Base-by-base conservation (phyloP, 2,797 vertebrate genomes). In the Leuciscus waleckii region DNA sequence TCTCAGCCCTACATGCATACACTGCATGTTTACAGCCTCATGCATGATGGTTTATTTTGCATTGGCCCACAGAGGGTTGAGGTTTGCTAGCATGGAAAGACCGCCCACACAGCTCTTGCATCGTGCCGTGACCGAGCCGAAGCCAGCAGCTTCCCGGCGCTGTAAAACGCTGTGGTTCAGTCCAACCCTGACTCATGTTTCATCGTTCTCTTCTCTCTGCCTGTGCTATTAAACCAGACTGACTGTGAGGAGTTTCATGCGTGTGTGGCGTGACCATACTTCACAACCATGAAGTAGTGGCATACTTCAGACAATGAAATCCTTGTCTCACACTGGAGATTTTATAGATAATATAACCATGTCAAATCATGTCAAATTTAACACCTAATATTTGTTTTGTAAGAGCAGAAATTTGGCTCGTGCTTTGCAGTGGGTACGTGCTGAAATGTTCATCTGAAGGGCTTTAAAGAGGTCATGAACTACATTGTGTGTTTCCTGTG, bases 111-210 rank as follows among this genome's bases (percentile, higher is more conserved):
- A 41, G 54, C 67, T 37, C 87, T 67, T 19, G 46, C 65, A 77
- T 10, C 17, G 84, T 81, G 80, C 86, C 29, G 35, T 84, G 89
- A 89, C 86, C 87, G 81, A 67, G 41, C 58, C 54, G 32, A 74
- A 91, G 80, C 71, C 87, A 90, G 67, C 89, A 29, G 85, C 87
- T 90, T 93, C 91, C 92, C 90, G 85, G 51, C 83, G 84, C 87
- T 90, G 86, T 92, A 88, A 93, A 92, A 91, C 14, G 87, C 87
- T 91, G 19, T 5, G 76, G 19, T 90, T 88, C 85, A 85, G 73
- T 86, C 78, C 87, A 86, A 83, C 58, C 73, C 87, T 89, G 90
- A 88, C 84, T 90, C 89, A 68, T 49, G 56, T 82, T 58, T 43
- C 80, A 80, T 35, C n/a, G 9, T 41, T 73, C 49, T 70, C n/a